A percentile compares a stretch with the other conserved stretches of the same genome.
Evolutionary conservation across 1,140 invertebrate species (phyloP).

Genomic region (Leptoteleia sp.): DNA sequence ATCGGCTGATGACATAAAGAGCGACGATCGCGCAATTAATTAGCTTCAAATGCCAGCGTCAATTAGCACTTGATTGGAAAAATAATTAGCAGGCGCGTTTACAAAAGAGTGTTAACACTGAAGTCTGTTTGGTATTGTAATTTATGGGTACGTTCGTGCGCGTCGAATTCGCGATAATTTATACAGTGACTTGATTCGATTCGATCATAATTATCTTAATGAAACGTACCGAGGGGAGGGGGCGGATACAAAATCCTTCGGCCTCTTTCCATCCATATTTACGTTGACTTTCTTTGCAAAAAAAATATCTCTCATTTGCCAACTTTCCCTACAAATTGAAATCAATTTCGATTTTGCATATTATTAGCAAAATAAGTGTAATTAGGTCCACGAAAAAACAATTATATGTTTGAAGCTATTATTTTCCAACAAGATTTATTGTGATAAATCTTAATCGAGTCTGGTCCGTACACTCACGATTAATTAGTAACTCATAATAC

Average conservation of each 20-base stretch:
- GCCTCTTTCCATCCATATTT: background rate
- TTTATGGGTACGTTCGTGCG: conserved; percentile 41
- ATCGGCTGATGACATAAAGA: conserved; percentile 58
- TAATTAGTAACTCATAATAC: too few relatives aligned
- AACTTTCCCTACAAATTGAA: too few relatives aligned
- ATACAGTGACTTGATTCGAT: conserved; percentile 51
- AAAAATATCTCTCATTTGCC: too few relatives aligned
- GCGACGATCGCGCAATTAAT: conserved; percentile 61
- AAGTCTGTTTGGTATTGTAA: conserved; percentile 62
- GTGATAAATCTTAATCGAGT: too few relatives aligned
- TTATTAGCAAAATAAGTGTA: too few relatives aligned
- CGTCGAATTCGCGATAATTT: conserved; percentile 53
- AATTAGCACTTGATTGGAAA: conserved; percentile 64
- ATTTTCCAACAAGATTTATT: too few relatives aligned
- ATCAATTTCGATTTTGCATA: too few relatives aligned
- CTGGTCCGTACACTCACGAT: too few relatives aligned
- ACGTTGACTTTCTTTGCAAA: too few relatives aligned
- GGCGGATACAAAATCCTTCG: conserved; percentile 1
- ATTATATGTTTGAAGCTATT: too few relatives aligned
- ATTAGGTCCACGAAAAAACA: too few relatives aligned
- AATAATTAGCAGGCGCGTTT: conserved; percentile 64
- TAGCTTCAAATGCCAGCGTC: conserved; percentile 62
- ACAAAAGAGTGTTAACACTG: conserved; percentile 59
- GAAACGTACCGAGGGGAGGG: conserved; percentile 15
- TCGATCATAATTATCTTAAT: conserved; percentile 50